Conservation (phyloP, 1,140 invertebrate species). For the Leptinotarsa defecta region DNA sequence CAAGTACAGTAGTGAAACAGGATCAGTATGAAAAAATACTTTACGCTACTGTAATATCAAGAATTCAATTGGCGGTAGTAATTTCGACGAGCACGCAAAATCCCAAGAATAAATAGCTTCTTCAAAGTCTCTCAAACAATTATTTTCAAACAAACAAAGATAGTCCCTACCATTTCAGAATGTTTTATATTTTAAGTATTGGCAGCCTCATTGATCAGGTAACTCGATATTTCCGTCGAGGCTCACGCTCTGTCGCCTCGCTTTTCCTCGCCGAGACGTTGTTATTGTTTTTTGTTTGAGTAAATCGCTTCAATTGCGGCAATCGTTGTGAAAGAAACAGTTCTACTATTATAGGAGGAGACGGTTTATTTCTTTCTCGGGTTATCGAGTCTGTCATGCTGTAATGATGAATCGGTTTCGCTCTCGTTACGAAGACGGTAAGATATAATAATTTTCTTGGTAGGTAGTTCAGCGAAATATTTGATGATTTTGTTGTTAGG, state of each 20-base stretch:
- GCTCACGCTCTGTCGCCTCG: neutral
- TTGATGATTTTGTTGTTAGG: no score
- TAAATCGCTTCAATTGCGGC: constrained; percentile 5
- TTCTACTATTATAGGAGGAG: no score
- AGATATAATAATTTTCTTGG: no score
- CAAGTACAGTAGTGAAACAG: no score
- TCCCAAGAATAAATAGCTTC: neutral
- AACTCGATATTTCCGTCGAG: constrained; percentile 4
- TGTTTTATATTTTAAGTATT: neutral
- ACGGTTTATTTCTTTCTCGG: no score
- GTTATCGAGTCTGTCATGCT: no score
- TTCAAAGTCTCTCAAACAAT: neutral
- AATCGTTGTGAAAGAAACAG: neutral
- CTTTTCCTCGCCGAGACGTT: neutral
- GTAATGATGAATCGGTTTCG: no score
- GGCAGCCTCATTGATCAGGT: neutral
- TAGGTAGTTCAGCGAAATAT: no score
- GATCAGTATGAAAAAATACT: no score
- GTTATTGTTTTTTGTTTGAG: neutral
- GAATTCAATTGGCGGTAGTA: no score
- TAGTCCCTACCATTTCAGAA: neutral
- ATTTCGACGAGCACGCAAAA: neutral
- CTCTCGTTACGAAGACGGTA: no score
- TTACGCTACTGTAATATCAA: no score
- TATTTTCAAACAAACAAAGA: neutral